Conservation (phyloP, 1,140 invertebrate genomes). For the Drosophila parabipectinata region DNA sequence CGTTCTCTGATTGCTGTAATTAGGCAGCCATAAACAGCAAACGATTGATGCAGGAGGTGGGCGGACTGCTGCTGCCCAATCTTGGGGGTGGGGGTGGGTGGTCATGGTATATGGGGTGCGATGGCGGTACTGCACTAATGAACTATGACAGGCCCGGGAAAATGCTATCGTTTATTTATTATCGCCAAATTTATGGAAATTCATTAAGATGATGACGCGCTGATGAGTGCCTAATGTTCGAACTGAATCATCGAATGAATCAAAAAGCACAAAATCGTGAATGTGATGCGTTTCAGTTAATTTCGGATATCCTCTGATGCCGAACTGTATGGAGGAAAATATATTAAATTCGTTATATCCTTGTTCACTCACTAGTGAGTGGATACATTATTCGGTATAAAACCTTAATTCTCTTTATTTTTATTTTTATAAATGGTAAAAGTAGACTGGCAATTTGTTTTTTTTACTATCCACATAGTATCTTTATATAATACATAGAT, state of each 20-base stretch:
- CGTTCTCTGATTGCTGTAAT: constrained; percentile 60
- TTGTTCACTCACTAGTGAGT: no score
- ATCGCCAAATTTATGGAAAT: constrained; percentile 76
- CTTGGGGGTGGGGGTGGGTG: constrained; percentile 1
- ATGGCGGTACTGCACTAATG: constrained; percentile 43
- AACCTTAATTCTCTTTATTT: no score
- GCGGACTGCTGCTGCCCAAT: background rate
- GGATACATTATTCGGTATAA: no score
- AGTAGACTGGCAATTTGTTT: no score
- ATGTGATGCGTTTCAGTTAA: background rate
- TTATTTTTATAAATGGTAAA: no score
- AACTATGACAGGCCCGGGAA: constrained; percentile 52
- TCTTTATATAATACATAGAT: no score
- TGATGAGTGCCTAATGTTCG: constrained; percentile 47
- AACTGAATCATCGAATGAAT: constrained; percentile 31
- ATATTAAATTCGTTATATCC: no score
- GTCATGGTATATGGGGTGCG: no score
- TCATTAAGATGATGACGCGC: constrained; percentile 64
- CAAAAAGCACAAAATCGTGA: background rate
- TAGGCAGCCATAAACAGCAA: constrained; percentile 55
- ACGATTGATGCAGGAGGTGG: constrained; percentile 29
- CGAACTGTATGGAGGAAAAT: no score
- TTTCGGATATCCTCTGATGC: background rate
- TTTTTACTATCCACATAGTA: no score
- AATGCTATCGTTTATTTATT: constrained; percentile 73